phyloP scores from a whole-genome alignment of 2,113 vertebrate genomes.

The Regulus satrapa region DNA sequence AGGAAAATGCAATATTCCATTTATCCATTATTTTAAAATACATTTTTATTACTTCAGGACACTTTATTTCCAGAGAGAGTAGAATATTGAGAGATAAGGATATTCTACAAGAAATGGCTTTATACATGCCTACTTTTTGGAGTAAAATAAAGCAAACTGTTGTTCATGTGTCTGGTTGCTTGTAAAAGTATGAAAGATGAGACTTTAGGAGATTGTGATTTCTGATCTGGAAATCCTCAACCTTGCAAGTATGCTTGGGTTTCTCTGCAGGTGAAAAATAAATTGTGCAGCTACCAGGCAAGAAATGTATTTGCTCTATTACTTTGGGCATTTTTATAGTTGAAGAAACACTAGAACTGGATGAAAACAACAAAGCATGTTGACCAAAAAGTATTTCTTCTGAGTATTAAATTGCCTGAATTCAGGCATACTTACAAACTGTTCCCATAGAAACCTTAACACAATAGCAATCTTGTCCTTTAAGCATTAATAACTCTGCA shows the following conservation, averaged over 20 bases:
- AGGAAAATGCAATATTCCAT: background rate
- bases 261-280: background rate
- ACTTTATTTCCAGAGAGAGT: background rate
- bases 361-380: background rate
- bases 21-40: background rate
- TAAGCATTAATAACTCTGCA: background rate
- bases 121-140: background rate
- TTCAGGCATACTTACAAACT: background rate
- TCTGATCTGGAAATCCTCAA: background rate
- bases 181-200: background rate
- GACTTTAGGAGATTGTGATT: background rate
- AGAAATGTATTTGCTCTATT: background rate
- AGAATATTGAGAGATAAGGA: background rate
- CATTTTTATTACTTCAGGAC: background rate
- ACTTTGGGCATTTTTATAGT: background rate
- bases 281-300: background rate
- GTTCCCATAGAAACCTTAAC: background rate
- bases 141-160: background rate
- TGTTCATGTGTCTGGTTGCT: background rate
- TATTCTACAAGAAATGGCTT: background rate
- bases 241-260: background rate
- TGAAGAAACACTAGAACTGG: background rate
- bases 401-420: background rate
- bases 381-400: background rate
- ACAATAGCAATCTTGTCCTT: background rate